Conservation (phyloP, 2,113 vertebrate genomes). For the Axis porcinus region DNA sequence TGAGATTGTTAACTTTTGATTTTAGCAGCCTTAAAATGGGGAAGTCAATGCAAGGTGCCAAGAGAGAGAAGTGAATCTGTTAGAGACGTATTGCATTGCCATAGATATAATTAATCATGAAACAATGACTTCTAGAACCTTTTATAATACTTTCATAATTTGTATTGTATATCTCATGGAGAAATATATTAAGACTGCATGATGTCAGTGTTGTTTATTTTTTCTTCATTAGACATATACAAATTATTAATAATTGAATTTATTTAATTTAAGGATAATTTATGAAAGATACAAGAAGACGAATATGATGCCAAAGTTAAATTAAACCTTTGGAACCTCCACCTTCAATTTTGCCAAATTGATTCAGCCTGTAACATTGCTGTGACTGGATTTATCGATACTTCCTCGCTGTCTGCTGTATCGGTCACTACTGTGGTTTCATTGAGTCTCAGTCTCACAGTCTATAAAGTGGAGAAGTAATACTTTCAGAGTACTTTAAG, state of each 20-base stretch:
- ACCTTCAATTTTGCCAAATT: not conserved
- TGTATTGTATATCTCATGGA: not conserved
- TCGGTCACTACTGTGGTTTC: not conserved
- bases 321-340: not conserved
- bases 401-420: not conserved
- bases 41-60: not conserved
- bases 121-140: not conserved
- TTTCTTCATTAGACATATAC: not conserved
- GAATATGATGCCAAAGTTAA: not conserved
- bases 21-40: not conserved
- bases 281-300: not conserved
- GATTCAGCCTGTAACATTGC: not conserved
- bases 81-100: not conserved
- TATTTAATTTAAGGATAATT: slow-evolving; percentile 24
- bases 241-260: not conserved
- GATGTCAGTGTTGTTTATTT: not conserved
- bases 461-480: not conserved
- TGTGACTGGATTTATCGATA: not conserved
- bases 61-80: not conserved
- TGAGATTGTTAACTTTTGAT: not conserved
- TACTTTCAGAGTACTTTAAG: not conserved
- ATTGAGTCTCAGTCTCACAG: not conserved
- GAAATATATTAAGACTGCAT: not conserved
- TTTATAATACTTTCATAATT: not conserved
- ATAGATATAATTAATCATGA: not conserved